Base-by-base conservation (phyloP, 2,113 vertebrate genomes). In the Cichladusa arquata region DNA sequence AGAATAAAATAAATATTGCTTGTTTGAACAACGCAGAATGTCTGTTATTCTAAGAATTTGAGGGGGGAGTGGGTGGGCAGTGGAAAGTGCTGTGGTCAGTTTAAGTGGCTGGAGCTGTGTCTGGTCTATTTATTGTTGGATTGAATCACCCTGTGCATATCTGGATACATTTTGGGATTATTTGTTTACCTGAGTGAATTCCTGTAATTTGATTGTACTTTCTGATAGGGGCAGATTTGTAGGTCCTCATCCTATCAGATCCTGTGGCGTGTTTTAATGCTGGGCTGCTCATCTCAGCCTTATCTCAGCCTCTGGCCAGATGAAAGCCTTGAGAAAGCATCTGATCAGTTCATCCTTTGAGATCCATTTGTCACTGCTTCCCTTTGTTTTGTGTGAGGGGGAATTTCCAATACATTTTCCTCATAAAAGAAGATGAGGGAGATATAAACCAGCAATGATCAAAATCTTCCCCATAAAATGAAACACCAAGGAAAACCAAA, bases 1-100 rank as follows among this genome's bases (percentile, higher is more conserved):
- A 95, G 95, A 95, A 93, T 89, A 95, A 90, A 96, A 96, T 81
- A 96, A 96, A 97, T 95, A 90, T 26, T 70, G 74, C 69, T 88
- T 79, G 78, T 93, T 92, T 95, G 87, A 90, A 70, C 79, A 92
- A 54, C 4, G 0, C 81, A 95, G 92, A 93, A 90, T 80, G 85
- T 70, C 96, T 91, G 90, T 90, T 77, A 88, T 87, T 88, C 96
- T 0, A 0, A 29, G 93, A 97, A 95, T 95, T 77, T 0, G 1
- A 47, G 8, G 2, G 18, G 45, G 13, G 47, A 4, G 3, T 13
- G 14, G 33, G 12, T 5, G 61, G 40, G 48, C 28, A 87, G 62
- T 44, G 45, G 79, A 73, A 81, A 82, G 62, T 73, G 58, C 85
- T 88, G 76, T 94, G 90, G 87, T 96, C 95, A 97, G 79, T 95